Percentiles rank a stretch among this genome's conserved stretches.
Evolutionary conservation across 1,140 invertebrate genomes (phyloP).

Genomic region (Drosophila kikkawai): DNA sequence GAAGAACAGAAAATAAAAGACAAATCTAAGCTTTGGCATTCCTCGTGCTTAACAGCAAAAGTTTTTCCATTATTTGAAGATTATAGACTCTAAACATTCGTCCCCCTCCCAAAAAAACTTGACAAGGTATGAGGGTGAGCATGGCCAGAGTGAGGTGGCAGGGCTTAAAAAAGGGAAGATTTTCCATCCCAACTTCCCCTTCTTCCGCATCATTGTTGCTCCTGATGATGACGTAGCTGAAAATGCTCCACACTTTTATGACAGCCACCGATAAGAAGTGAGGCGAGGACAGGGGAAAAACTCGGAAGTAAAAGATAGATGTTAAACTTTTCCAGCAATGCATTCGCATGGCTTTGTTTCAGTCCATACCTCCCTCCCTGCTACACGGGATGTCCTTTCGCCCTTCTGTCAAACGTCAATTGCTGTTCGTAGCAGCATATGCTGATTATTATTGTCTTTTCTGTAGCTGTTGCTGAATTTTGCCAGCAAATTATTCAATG

Average conservation of each 20-base stretch:
- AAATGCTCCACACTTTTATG: constrained; percentile 80
- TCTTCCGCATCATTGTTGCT: constrained; percentile 54
- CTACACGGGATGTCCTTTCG: constrained; percentile 24
- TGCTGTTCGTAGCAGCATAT: constrained; percentile 58
- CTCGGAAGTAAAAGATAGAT: constrained; percentile 56
- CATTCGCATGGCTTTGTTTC: constrained; percentile 66
- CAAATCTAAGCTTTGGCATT: constrained; percentile 81
- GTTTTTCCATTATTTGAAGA: constrained; percentile 85
- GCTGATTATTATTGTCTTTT: constrained; percentile 55
- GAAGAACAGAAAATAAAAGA: constrained; percentile 48
- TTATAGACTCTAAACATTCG: constrained; percentile 83
- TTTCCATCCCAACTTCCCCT: neutral
- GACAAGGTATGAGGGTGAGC: constrained; percentile 64
- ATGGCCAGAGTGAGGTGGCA: neutral
- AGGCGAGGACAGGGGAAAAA: constrained; percentile 13
- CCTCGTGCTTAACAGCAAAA: constrained; percentile 83
- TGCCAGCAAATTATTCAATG: constrained; percentile 64
- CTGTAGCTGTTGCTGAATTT: constrained; percentile 31
- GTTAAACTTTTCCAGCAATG: constrained; percentile 71
- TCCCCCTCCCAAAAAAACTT: constrained; percentile 24
- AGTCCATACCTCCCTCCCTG: neutral
- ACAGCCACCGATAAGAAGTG: constrained; percentile 72
- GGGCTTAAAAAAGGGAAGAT: constrained; percentile 10
- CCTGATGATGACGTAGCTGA: constrained; percentile 71
- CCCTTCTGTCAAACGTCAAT: constrained; percentile 59